Evolutionary conservation across 2,113 vertebrate genomes (phyloP), one percentile per base, ranked within the genome.

Genomic region (Tinamus guttatus): DNA sequence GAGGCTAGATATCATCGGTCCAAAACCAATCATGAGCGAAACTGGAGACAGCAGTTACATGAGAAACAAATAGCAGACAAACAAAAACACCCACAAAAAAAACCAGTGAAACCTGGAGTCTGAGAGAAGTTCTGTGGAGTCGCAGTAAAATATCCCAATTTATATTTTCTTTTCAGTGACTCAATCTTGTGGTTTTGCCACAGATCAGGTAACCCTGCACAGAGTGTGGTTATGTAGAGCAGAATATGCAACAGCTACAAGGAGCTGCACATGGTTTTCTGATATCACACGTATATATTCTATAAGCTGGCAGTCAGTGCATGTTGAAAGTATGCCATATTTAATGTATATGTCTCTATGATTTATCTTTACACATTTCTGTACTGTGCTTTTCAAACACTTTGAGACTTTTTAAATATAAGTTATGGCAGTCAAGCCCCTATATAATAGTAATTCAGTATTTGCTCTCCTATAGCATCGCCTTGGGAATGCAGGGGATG

Each of bases 391-490:
- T 49, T 49, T 49, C 49, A 49, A 88, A 71, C 43, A 84, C 49
- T 93, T 87, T 5, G 30, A 94, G 52, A 76, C 40, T 64, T 83
- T 83, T 95, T 93, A n/a, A n/a, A n/a, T 73, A 58, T 95, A 93
- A 92, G 85, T 90, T 81, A 94, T 51, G 36, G 27, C 54, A 40
- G 40, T 92, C 65, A 90, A 65, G 88, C 27, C 38, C 56, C 76
- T 90, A 76, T 0, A 0, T 94, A 86, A 90, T 34, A 71, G 16
- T 86, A 73, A 71, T 87, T 94, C 41, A 90, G 20, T 86, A 69
- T 77, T 69, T 81, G 58, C 13, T 92, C 18, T 93, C 43, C 64
- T 92, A 10, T 84, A 84, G 54, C 16, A 87, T 87, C 47, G 40
- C 34, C 79, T 73, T 80, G 90, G 93, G 92, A 94, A 94, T 83